Evolutionary conservation across 2,113 vertebrate genomes (phyloP).

Genomic region (Eulacestoma nigropectus): DNA sequence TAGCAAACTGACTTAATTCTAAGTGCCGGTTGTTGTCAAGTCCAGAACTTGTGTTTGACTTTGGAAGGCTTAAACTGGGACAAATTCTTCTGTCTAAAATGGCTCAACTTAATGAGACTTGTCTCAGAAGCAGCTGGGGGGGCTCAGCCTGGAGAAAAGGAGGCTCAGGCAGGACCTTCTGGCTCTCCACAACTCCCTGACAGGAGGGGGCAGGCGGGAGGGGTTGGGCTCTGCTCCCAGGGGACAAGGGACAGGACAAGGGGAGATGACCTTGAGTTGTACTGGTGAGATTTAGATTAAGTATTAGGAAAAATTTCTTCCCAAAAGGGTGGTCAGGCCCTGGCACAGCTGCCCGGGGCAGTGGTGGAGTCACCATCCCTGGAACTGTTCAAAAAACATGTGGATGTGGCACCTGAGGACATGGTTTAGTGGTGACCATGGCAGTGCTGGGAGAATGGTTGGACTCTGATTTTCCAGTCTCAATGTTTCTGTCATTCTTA

Average conservation of each 20-base stretch:
- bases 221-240: neutral
- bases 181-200: neutral
- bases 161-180: neutral
- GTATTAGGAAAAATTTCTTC: neutral
- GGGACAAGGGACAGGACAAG: no score
- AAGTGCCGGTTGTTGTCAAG: neutral
- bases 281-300: neutral
- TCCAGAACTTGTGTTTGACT: neutral
- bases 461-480: neutral
- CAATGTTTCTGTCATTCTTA: neutral
- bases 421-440: neutral
- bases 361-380: neutral
- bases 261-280: accelerated
- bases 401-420: neutral
- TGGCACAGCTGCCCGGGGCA: neutral
- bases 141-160: neutral
- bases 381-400: neutral
- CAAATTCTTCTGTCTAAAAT: neutral
- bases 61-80: neutral
- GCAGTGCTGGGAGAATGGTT: neutral
- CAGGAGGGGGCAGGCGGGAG: neutral
- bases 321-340: neutral
- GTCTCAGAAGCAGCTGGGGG: neutral
- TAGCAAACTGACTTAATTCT: neutral
- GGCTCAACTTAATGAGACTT: neutral